Percentiles rank a stretch among this genome's conserved stretches.
phyloP scores from a whole-genome alignment of 2,888 invertebrate species.

The Phragmatobia fuliginosa region DNA sequence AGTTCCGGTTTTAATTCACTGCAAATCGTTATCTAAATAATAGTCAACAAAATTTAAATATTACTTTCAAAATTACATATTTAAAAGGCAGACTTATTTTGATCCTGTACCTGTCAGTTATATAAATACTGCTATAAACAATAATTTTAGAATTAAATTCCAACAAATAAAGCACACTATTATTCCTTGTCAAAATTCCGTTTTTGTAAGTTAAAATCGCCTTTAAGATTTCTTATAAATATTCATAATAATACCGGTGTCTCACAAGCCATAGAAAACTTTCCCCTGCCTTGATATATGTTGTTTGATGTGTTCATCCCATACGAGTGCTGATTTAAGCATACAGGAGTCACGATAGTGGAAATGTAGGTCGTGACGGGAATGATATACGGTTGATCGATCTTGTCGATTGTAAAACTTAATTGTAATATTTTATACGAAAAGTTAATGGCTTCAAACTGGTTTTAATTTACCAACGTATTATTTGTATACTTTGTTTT shows the following conservation, averaged over 20 bases:
- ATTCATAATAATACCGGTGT: slow-evolving; percentile 11
- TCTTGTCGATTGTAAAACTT: not conserved
- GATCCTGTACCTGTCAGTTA: too few species aligned
- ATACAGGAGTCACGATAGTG: not conserved
- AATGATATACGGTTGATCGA: not conserved
- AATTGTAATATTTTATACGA: not conserved
- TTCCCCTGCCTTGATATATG: not conserved
- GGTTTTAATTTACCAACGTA: not conserved
- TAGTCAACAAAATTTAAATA: too few species aligned
- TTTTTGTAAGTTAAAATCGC: not conserved
- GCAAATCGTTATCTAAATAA: too few species aligned
- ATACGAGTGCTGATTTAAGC: slow-evolving; percentile 1
- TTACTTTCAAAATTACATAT: too few species aligned
- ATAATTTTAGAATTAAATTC: too few species aligned
- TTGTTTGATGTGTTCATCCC: slow-evolving; percentile 11
- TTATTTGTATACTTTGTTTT: not conserved
- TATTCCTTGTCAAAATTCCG: not conserved
- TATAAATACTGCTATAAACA: too few species aligned
- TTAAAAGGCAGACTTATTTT: too few species aligned
- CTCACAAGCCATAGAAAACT: not conserved
- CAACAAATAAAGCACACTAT: not conserved
- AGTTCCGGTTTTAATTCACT: too few species aligned
- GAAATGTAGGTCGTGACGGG: not conserved
- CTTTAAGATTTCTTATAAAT: slow-evolving; percentile 2
- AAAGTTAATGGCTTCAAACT: not conserved